Evolutionary conservation across 2,113 vertebrate species (phyloP), one percentile per base, ranked within the genome.

Genomic region (Rissa tridactyla): DNA sequence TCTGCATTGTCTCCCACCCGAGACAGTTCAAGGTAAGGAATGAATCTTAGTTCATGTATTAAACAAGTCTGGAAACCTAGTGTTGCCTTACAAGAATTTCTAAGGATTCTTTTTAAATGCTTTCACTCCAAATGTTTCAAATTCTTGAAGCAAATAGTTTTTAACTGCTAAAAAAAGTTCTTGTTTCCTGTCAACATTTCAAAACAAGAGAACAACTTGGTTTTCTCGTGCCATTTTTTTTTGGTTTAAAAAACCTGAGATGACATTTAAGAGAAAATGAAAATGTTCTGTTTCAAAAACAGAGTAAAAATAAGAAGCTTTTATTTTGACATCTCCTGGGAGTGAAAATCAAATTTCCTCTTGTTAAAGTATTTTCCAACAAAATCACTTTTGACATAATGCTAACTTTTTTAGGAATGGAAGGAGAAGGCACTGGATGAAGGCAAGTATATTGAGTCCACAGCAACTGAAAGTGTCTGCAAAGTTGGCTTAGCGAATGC

Each of bases 111-210:
- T 81, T 87, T 78, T 88, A 38, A 86, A 71, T 71, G 25, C 7
- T n/a, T 89, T 92, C 64, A 75, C 40, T 84, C 15, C 30, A 57
- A 90, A 75, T 52, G 20, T 72, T 94, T 40, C 80, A 92, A 69
- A 68, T 49, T 64, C 42, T 95, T 92, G 18, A 94, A 95, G 30
- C 2, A 89, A 92, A 89, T 79, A 91, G 49, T 87, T 95, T 87
- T 87, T 75, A 72, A 87, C 44, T 82, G 77, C 65, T 79, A 93
- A 96, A 95, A 93, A 83, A 68, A 72, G 11, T 72, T 91, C 21
- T 44, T 92, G 47, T 95, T 95, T 95, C 86, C 86, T 66, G 36
- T 91, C 80, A 96, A 69, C 73, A 82, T 89, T 94, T 95, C 95
- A 93, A 92, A 97, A 95, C 73, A 95, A 85, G 83, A 82, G 40